Evolutionary conservation across 1,140 invertebrate species (phyloP).

Genomic region (Ephestia elutella): DNA sequence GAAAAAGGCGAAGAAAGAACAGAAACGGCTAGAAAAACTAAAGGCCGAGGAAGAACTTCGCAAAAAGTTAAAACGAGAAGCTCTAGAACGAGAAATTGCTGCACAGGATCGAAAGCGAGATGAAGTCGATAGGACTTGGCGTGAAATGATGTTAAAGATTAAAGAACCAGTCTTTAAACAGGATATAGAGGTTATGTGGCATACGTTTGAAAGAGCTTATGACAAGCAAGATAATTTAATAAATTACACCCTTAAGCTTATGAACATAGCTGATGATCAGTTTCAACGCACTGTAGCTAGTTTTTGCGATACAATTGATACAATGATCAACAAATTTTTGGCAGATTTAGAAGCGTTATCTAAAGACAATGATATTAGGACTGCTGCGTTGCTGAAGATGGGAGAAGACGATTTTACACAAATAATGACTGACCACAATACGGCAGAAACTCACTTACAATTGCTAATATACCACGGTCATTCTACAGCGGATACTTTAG

Average conservation of each 20-base stretch:
- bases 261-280: conserved; percentile 56
- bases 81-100: conserved; percentile 51
- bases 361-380: conserved; percentile 44
- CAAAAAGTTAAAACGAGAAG: conserved; percentile 42
- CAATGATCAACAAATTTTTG: conserved; percentile 62
- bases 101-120: conserved; percentile 40
- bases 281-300: conserved; percentile 59
- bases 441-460: conserved; percentile 62
- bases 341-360: conserved; percentile 49
- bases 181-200: conserved; percentile 63
- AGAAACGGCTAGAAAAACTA: conserved; percentile 49
- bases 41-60: conserved; percentile 38
- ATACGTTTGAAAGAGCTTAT: conserved; percentile 53
- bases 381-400: conserved; percentile 40
- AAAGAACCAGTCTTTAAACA: conserved; percentile 59
- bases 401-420: conserved; percentile 38
- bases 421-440: conserved; percentile 47
- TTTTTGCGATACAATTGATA: conserved; percentile 60
- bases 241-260: conserved; percentile 43
- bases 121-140: conserved; percentile 51
- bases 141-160: conserved; percentile 56
- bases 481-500: conserved; percentile 47
- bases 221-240: conserved; percentile 63
- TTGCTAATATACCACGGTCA: conserved; percentile 53
- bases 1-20: conserved; percentile 57